Evolutionary conservation across 1,140 invertebrate species (phyloP).

Genomic region (Leptinotarsa lineolata): DNA sequence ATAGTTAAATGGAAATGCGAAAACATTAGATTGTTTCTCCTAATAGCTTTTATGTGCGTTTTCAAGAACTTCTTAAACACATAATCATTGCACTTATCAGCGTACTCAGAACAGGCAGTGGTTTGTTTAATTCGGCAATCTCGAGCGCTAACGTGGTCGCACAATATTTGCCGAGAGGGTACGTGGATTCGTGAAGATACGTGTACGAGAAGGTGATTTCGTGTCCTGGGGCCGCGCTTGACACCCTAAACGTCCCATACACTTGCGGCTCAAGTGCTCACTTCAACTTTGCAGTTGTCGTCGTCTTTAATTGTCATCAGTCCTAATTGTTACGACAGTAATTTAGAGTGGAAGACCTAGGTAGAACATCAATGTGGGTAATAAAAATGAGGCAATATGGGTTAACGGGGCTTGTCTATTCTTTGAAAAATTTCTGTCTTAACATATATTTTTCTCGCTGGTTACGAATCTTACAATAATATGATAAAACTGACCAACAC

Average conservation of each 20-base stretch:
- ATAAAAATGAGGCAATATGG: too few species aligned
- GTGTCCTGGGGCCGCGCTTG: conserved; percentile 7
- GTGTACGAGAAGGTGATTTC: conserved; percentile 37
- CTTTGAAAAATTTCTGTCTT: too few species aligned
- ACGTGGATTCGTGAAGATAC: conserved; percentile 36
- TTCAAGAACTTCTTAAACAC: conserved; percentile 8
- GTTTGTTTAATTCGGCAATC: conserved; percentile 47
- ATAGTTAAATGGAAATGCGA: too few species aligned
- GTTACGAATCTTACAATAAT: too few species aligned
- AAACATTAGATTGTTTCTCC: background rate
- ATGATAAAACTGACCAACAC: too few species aligned
- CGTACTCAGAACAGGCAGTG: conserved; percentile 29
- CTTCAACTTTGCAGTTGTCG: conserved; percentile 14
- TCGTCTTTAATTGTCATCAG: conserved; percentile 8
- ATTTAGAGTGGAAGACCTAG: background rate
- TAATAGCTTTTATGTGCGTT: conserved; percentile 5
- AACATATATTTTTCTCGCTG: too few species aligned
- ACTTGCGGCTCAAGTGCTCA: conserved; percentile 11
- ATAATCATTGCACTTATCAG: conserved; percentile 33
- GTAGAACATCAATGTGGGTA: background rate
- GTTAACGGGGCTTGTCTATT: too few species aligned
- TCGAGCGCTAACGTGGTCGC: conserved; percentile 35
- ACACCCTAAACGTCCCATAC: background rate
- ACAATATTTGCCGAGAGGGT: conserved; percentile 43
- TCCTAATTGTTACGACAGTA: background rate